Conservation (phyloP, 2,888 invertebrate genomes). For the Pachymerium ferrugineum region DNA sequence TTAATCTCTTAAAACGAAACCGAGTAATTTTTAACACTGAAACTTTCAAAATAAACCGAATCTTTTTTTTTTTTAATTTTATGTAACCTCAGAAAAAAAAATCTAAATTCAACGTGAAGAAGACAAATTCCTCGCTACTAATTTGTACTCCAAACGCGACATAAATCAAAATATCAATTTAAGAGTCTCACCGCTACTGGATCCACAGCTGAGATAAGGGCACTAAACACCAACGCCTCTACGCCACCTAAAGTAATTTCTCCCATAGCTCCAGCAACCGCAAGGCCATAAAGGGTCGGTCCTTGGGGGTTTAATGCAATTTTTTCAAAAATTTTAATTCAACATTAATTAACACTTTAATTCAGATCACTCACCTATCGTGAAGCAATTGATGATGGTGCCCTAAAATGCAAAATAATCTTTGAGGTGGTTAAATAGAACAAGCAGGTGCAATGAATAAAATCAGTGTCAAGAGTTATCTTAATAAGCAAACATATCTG, state of each 20-base stretch:
- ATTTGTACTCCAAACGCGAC: not conserved
- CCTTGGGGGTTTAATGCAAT: constrained; percentile 34
- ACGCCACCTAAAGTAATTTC: constrained; percentile 37
- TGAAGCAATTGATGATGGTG: constrained; percentile 45
- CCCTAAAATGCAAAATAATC: constrained; percentile 39
- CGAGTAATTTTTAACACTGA: too few relatives aligned
- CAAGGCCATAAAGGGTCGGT: constrained; percentile 39
- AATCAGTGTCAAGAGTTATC: too few relatives aligned
- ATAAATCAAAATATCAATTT: constrained; percentile 33
- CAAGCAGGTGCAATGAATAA: not conserved
- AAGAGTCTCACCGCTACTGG: constrained; percentile 53
- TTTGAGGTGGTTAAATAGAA: not conserved
- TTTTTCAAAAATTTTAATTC: not conserved
- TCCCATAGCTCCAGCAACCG: constrained; percentile 38
- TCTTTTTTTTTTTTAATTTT: too few relatives aligned
- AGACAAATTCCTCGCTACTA: not conserved
- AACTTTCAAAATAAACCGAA: too few relatives aligned
- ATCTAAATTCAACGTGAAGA: too few relatives aligned
- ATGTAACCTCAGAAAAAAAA: too few relatives aligned
- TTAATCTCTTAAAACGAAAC: constrained; percentile 21
- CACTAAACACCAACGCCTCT: constrained; percentile 50
- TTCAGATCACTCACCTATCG: constrained; percentile 42
- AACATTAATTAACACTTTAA: not conserved
- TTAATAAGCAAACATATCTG: not conserved
- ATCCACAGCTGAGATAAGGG: constrained; percentile 56